Conservation (phyloP, 2,113 vertebrate genomes). For the Lichenostomus cassidix region DNA sequence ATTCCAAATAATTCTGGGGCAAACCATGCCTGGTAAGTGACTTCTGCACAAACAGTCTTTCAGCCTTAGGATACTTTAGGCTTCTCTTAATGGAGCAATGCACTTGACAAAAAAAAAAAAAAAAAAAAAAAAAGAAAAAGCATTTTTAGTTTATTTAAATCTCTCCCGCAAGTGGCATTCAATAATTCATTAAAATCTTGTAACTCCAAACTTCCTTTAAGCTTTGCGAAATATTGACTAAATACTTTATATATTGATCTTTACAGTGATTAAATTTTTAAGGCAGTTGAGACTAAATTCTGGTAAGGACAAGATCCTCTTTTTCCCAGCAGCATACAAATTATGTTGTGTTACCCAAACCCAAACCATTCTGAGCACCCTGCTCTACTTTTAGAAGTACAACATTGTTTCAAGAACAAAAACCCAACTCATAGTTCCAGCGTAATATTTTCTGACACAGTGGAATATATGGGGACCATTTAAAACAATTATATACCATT, state of each 20-base stretch:
- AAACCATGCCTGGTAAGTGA: slow-evolving; percentile 80
- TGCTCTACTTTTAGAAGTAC: background rate
- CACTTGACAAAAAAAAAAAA: background rate
- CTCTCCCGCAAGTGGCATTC: slow-evolving; percentile 54
- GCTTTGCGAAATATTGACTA: slow-evolving; percentile 56
- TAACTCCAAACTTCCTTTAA: slow-evolving; percentile 64
- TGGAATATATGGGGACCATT: background rate
- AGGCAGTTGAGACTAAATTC: slow-evolving; percentile 25
- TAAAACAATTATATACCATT: background rate
- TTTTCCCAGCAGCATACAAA: slow-evolving; percentile 4
- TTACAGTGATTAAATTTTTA: slow-evolving; percentile 61
- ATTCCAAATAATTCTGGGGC: slow-evolving; percentile 83
- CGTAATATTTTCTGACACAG: background rate
- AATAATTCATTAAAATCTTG: slow-evolving; percentile 76
- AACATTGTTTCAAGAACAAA: background rate
- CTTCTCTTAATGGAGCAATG: background rate
- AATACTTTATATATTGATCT: slow-evolving; percentile 58
- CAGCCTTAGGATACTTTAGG: slow-evolving; percentile 51
- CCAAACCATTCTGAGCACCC: background rate
- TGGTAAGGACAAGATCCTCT: slow-evolving; percentile 2
- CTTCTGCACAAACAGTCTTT: slow-evolving; percentile 83
- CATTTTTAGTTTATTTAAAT: slow-evolving; percentile 64
- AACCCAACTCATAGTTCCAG: background rate
- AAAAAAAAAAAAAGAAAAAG: background rate
- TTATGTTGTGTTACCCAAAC: background rate